Evolutionary conservation across 2,888 invertebrate genomes (phyloP), one percentile per base, ranked within the genome.

Genomic region (Xestoiulus laeticollis): DNA sequence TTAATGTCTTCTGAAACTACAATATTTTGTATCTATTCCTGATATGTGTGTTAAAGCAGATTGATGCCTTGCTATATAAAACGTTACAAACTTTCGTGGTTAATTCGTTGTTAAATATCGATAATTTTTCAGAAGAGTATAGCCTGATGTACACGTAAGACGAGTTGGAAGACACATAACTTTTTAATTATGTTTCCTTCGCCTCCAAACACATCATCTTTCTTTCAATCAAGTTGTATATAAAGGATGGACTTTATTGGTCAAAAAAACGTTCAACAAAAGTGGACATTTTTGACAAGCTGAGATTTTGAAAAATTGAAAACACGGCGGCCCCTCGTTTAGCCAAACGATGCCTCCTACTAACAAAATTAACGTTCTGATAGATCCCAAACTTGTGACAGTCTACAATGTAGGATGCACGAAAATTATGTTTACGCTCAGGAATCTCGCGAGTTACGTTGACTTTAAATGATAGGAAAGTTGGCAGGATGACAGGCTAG

Each of bases 351-450:
- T 14, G 48, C 16, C 48, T 48, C 48, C 48, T 10, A 26, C 68
- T 68, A 68, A 68, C 68, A 68, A 68, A 68, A 68, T 68, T 68
- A 68, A 26, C 68, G 68, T 68, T 68, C 26, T 26, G 68, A 68
- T 68, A 68, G 68, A 26, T 26, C 26, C 68, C 68, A 26, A 68
- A 68, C 68, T 68, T 68, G 68, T 68, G 68, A 68, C 68, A 68
- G 68, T 68, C 26, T 68, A 68, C 68, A 68, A 68, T 68, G 68
- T 26, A 68, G 68, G 68, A 68, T 68, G 68, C 68, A 68, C 68
- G 68, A 68, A 68, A 68, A 68, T 68, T 68, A 68, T 68, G 68
- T 68, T 68, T 68, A 68, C 68, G 68, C 68, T 68, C 68, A 68
- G 68, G 68, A 68, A 68, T 68, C 68, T 26, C 26, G 68, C 68